Evolutionary conservation across 1,140 invertebrate genomes (phyloP), one percentile per base, ranked within the genome.

Genomic region (silkworm (Bombyx mori)): DNA sequence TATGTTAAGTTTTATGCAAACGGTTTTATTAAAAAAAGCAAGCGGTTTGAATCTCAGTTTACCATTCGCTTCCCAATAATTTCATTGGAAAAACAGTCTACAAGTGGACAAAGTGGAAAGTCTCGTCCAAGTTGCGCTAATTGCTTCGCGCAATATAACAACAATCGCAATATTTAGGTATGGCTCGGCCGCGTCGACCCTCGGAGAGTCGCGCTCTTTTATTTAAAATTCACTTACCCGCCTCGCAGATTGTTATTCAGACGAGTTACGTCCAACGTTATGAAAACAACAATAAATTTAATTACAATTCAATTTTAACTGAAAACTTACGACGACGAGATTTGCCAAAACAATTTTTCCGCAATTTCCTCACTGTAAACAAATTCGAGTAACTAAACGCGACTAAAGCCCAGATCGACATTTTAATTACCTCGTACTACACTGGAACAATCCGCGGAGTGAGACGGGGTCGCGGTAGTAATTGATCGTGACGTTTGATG

Each of bases 181-280:
- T 70, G 73, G 65, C 68, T 73, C 68, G 68, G 66, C 68, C 73
- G 71, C 62, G 61, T 60, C 71, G 69, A 61, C 66, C 62, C 78
- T 77, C 76, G 65, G 77, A 78, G 71, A 73, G 68, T 76, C 75
- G 71, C 72, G 75, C 63, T 35, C 26, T 83, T 86, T 82, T 84
- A 84, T 84, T 84, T 79, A 78, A 86, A 86, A 86, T 83, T 86
- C 79, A 79, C 75, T 84, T 83, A 84, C 79, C 68, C 66, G 74
- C 62, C 66, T 79, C 72, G 74, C 72, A 79, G 77, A 83, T 86
- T 84, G 81, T 83, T 80, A 81, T 77, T 73, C 73, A 77, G 68
- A 68, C 70, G 65, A 79, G 69, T 74, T 79, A 70, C 67, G 70
- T 73, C 73, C 71, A 66, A 68, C 69, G 76, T 73, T 77, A 77